Conservation (phyloP, 2,888 invertebrate species). For the Caradrina kadenii region DNA sequence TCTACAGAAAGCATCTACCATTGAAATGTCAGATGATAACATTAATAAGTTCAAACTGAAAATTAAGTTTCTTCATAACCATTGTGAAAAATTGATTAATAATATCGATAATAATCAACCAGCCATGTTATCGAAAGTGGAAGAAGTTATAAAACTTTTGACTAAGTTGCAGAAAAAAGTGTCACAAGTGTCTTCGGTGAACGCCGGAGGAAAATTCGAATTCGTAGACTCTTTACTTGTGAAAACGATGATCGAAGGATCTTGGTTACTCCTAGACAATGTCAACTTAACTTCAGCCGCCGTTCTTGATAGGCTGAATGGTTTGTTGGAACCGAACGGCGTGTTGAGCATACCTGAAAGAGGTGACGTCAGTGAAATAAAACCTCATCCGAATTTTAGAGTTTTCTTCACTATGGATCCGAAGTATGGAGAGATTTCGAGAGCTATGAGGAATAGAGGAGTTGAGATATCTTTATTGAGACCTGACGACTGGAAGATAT, state of each 20-base stretch:
- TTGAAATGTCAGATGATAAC: constrained; percentile 69
- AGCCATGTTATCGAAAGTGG: constrained; percentile 64
- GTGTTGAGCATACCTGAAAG: constrained; percentile 97
- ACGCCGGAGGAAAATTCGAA: constrained; percentile 97
- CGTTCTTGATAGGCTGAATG: constrained; percentile 98
- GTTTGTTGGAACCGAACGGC: constrained; percentile 98
- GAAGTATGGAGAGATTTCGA: constrained; percentile 98
- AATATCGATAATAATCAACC: constrained; percentile 60
- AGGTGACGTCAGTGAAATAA: constrained; percentile 95
- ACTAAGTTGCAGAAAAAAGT: constrained; percentile 82
- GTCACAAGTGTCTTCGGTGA: constrained; percentile 91
- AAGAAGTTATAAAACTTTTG: constrained; percentile 77
- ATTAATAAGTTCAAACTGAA: constrained; percentile 76
- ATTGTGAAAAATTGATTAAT: constrained; percentile 74
- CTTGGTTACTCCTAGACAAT: constrained; percentile 97
- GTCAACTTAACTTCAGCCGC: constrained; percentile 99
- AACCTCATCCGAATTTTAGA: constrained; percentile 97
- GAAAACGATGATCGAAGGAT: constrained; percentile 95
- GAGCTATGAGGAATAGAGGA: constrained; percentile 99
- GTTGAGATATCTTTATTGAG: constrained; percentile 94
- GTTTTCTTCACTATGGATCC: constrained; percentile 99
- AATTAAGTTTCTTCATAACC: constrained; percentile 74
- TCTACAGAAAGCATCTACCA: constrained; percentile 63
- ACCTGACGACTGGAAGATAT: constrained; percentile 76
- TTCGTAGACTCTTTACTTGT: constrained; percentile 97